Conservation (phyloP, 1,140 invertebrate species). For the Trichonephila clavipes region DNA sequence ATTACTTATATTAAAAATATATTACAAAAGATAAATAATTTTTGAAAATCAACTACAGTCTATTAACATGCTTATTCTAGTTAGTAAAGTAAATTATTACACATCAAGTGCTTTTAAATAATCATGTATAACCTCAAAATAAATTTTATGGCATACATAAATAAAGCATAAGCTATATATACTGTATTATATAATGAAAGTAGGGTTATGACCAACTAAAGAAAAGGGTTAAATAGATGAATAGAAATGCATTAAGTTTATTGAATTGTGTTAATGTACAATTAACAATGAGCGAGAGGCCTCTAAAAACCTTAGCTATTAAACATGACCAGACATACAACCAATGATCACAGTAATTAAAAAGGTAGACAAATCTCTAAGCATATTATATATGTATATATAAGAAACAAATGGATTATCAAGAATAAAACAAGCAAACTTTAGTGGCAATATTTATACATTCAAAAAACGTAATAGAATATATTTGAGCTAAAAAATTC, state of each 20-base stretch:
- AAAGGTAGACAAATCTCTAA: slow-evolving; percentile 32
- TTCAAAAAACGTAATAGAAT: slow-evolving; percentile 38
- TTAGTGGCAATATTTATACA: slow-evolving; percentile 45
- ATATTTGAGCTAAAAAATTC: slow-evolving; percentile 81
- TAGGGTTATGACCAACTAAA: background rate
- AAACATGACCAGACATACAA: slow-evolving; percentile 68
- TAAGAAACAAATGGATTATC: slow-evolving; percentile 35
- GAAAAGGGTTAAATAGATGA: background rate
- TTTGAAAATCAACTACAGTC: too few species aligned
- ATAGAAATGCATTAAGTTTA: slow-evolving; percentile 58
- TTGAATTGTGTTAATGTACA: slow-evolving; percentile 67
- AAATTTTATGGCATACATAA: too few species aligned
- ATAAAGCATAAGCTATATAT: too few species aligned
- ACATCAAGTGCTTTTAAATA: too few species aligned
- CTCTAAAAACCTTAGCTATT: slow-evolving; percentile 59
- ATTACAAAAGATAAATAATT: too few species aligned
- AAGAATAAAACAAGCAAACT: slow-evolving; percentile 53
- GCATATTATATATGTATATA: slow-evolving; percentile 8
- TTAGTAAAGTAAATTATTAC: too few species aligned
- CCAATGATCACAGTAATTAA: slow-evolving; percentile 57
- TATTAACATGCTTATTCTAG: too few species aligned
- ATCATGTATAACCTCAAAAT: too few species aligned
- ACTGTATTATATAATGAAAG: too few species aligned
- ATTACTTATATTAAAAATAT: too few species aligned
- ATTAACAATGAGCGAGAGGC: slow-evolving; percentile 60